Percentiles rank a stretch among this genome's conserved stretches.
Conservation (phyloP, 35 echinoderm and acorn worm species). For the Heliocidaris tuberculata region DNA sequence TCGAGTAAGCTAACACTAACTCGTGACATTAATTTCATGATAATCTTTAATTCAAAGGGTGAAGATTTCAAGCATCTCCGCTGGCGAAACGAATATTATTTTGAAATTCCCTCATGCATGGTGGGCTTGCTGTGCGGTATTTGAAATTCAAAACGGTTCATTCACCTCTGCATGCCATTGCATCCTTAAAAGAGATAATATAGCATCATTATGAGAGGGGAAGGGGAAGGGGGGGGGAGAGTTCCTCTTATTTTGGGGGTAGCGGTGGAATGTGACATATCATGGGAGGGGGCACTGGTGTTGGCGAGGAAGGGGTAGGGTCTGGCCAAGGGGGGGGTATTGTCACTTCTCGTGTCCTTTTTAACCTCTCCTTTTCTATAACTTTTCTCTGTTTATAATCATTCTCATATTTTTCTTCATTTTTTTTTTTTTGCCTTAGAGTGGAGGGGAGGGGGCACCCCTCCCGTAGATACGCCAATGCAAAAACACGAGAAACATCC, state of each 20-base stretch:
- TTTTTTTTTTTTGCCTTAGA: not conserved
- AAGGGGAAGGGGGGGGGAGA: too few species aligned
- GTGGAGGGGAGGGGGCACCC: not conserved
- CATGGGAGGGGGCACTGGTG: not conserved
- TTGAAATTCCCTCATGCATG: not conserved
- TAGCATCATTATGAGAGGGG: too few species aligned
- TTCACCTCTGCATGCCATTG: not conserved
- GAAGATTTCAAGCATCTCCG: not conserved
- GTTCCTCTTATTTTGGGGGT: too few species aligned
- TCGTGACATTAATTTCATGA: not conserved
- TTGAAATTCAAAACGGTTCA: conserved; percentile 11
- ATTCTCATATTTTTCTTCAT: not conserved
- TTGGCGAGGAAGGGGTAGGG: too few species aligned
- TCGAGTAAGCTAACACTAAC: not conserved
- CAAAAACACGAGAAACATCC: not conserved
- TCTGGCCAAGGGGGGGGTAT: not conserved
- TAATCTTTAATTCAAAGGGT: not conserved
- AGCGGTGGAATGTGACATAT: not conserved
- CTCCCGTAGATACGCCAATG: not conserved
- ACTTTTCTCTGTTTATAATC: too few species aligned
- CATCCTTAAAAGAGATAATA: not conserved
- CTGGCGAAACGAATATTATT: not conserved
- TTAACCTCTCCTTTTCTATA: too few species aligned
- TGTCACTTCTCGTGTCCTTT: too few species aligned
- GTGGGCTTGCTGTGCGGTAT: not conserved